Conservation (phyloP, 1,140 invertebrate species). For the Caenorhabditis briggsae region DNA sequence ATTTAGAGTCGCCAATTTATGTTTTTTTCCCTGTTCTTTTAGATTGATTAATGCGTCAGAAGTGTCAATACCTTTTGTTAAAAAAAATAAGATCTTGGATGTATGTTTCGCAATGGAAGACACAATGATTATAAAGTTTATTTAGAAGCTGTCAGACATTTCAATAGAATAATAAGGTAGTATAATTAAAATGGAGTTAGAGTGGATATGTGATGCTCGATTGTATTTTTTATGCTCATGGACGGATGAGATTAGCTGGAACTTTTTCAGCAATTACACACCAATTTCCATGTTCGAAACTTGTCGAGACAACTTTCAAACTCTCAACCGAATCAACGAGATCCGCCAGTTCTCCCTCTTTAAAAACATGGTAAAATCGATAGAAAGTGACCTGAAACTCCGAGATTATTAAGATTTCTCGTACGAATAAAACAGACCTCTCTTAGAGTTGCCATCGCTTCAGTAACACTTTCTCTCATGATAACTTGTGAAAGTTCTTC, state of each 20-base stretch:
- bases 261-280: constrained; percentile 65
- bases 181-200: too few relatives aligned
- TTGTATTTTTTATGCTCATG: not conserved
- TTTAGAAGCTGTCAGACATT: too few relatives aligned
- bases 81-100: too few relatives aligned
- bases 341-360: constrained; percentile 62
- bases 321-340: constrained; percentile 48
- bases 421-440: constrained; percentile 26
- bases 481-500: constrained; percentile 63
- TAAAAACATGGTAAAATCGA: constrained; percentile 67
- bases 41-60: too few relatives aligned
- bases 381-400: constrained; percentile 64
- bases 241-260: not conserved
- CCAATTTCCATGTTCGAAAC: constrained; percentile 67
- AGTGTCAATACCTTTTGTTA: too few relatives aligned
- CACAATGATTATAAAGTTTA: too few relatives aligned
- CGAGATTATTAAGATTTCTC: not conserved
- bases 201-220: not conserved
- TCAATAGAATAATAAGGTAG: too few relatives aligned
- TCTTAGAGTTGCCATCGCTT: constrained; percentile 64
- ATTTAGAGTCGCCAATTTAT: too few relatives aligned
- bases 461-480: constrained; percentile 62
- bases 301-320: constrained; percentile 49
- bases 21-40: too few relatives aligned
- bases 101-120: too few relatives aligned